These are phyloP conservation scores for Alectura lathami DNA, from an alignment of 2,113 vertebrate genomes.

Conservation along the genomic window DNA sequence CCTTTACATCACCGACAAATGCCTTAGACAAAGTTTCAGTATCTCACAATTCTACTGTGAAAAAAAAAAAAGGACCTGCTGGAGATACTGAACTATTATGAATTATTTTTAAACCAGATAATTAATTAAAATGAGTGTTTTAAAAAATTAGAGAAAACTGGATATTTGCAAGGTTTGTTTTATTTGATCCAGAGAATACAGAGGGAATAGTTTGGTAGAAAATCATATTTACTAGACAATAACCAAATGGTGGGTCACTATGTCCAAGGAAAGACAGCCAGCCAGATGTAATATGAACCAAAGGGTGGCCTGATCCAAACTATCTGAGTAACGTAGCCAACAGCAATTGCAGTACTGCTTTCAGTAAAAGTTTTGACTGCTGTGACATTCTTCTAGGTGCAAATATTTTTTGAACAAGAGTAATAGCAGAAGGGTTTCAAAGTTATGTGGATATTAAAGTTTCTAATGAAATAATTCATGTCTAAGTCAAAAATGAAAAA, in stretches of 20 bases:
- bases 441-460: conserved; percentile 7
- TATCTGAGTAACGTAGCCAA: neutral
- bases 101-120: conserved; percentile 9
- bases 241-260: neutral
- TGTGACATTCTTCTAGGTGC: neutral
- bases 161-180: conserved; percentile 16
- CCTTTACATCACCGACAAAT: conserved; percentile 11
- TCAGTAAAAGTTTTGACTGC: neutral
- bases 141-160: neutral
- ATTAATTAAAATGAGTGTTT: conserved; percentile 12
- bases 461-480: conserved; percentile 56
- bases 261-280: neutral
- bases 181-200: neutral
- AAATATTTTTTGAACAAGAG: neutral
- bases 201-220: neutral
- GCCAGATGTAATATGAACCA: neutral
- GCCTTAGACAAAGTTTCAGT: neutral
- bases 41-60: neutral
- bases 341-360: neutral
- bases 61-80: neutral
- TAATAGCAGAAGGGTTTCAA: neutral
- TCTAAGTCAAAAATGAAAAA: conserved; percentile 52
- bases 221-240: neutral
- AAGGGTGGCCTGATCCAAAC: neutral
- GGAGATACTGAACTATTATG: neutral